These are phyloP conservation scores for Stegastes partitus DNA, from an alignment of 2,113 vertebrate species.

Conservation along the genomic window DNA sequence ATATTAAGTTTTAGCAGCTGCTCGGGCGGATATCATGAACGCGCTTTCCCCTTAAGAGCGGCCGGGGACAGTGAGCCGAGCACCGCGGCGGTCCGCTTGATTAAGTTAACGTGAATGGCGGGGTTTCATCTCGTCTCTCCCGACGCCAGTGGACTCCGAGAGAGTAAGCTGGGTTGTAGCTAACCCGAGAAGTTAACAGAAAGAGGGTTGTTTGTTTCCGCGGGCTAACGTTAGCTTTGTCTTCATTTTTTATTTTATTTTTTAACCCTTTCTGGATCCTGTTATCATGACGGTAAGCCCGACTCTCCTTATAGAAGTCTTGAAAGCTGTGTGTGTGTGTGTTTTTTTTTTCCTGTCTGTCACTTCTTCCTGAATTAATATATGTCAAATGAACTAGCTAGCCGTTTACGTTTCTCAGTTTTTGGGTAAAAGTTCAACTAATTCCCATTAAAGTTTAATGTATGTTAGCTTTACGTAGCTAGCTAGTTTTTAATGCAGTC, in stretches of 20 bases:
- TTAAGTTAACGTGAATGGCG: conserved; percentile 67
- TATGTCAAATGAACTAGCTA: background rate
- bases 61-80: background rate
- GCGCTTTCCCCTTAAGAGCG: background rate
- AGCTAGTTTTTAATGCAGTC: background rate
- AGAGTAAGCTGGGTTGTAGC: conserved; percentile 33
- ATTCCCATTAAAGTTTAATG: background rate
- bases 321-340: conserved; percentile 26
- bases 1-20: no score
- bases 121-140: conserved; percentile 49
- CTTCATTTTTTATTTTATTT: conserved; percentile 24
- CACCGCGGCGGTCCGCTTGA: conserved; percentile 16
- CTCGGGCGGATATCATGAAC: no score
- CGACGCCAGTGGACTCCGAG: conserved; percentile 16
- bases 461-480: background rate
- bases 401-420: background rate
- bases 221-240: conserved; percentile 43
- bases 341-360: conserved; percentile 30
- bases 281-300: conserved; percentile 84
- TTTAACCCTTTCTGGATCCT: conserved; percentile 61
- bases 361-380: conserved; percentile 49
- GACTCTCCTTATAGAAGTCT: background rate
- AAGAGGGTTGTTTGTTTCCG: background rate
- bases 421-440: background rate
- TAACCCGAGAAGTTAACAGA: background rate